Base-by-base conservation (phyloP, 2,888 invertebrate species). In the Drosophila fulvimacula region DNA sequence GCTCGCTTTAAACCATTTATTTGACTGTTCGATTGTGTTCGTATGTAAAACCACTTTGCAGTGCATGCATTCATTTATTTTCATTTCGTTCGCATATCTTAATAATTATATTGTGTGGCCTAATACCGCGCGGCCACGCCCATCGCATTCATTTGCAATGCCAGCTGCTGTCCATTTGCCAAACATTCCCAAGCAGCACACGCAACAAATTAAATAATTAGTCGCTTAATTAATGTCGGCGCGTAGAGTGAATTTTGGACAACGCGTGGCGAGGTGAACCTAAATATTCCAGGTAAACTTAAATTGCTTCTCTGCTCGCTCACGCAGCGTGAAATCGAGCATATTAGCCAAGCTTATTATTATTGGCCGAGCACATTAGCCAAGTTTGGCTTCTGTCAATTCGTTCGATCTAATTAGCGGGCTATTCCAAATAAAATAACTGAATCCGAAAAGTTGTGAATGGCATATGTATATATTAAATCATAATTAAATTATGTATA, bases 191-290 rank as follows among this genome's bases (percentile, higher is more conserved):
- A 30, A 39, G 36, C 69, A 24, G 15, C 52, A 38, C 69, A 41
- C 69, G 64, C 62, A 56, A 52, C 62, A 48, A 85, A 81, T 81
- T 76, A 82, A 76, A 79, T 81, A 86, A 82, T 82, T 86, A 86
- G 61, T 53, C 73, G 76, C 80, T 67, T 79, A 79, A 81, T 85
- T 81, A 85, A 76, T 70, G 85, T 53, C 30, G 21, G 51, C 36
- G 39, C 58, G 64, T 60, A 21, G 62, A 62, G 49, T 73, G 70
- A 61, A 69, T 67, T 79, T 13, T 5, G 17, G 21, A 51, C n/a
- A 32, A 34, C 11, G 34, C 51, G 34, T 30, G 27, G n/a, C 44
- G 15, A 5, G n/a, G 4, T 11, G 5, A 11, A 11, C 13, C 21
- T 21, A 49, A 30, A 30, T 32, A 17, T 34, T 19, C 10, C 34